Conservation (phyloP, 2,888 invertebrate genomes). For the Netelia inedita region DNA sequence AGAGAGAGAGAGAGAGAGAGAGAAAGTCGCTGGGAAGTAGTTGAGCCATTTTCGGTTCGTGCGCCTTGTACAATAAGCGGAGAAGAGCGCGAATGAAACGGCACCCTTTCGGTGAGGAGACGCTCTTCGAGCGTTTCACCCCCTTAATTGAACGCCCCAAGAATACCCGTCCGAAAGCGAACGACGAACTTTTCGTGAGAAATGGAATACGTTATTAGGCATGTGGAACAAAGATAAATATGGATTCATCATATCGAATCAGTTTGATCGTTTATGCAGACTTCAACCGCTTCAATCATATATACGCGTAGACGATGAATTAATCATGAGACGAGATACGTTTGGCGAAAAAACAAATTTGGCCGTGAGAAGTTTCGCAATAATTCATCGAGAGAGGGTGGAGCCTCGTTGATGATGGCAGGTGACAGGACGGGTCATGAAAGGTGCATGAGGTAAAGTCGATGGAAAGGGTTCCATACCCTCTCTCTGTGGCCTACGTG, state of each 20-base stretch:
- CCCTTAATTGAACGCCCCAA: slow-evolving; percentile 57
- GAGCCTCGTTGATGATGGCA: background rate
- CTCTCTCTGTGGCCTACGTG: slow-evolving; percentile 61
- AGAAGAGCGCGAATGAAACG: slow-evolving; percentile 19
- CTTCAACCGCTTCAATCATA: background rate
- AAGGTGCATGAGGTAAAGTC: background rate
- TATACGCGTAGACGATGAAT: slow-evolving; percentile 1
- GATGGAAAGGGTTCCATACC: slow-evolving; percentile 1
- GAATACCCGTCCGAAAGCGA: slow-evolving; percentile 20
- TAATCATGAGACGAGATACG: slow-evolving; percentile 3
- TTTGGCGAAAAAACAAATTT: slow-evolving; percentile 4
- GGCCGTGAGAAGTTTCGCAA: background rate
- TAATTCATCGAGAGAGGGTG: slow-evolving; percentile 8
- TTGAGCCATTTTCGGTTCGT: slow-evolving; percentile 50
- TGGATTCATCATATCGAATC: slow-evolving; percentile 1
- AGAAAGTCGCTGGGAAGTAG: slow-evolving; percentile 1
- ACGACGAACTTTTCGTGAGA: slow-evolving; percentile 38
- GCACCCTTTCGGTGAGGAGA: slow-evolving; percentile 28
- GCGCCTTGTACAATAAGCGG: slow-evolving; percentile 44
- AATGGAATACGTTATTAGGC: slow-evolving; percentile 23
- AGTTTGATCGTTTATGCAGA: slow-evolving; percentile 7
- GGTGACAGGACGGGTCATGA: background rate
- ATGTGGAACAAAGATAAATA: slow-evolving; percentile 12
- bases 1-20: background rate
- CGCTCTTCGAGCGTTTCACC: background rate